Conservation (phyloP, 2,797 vertebrate genomes). For the Prionace glauca region DNA sequence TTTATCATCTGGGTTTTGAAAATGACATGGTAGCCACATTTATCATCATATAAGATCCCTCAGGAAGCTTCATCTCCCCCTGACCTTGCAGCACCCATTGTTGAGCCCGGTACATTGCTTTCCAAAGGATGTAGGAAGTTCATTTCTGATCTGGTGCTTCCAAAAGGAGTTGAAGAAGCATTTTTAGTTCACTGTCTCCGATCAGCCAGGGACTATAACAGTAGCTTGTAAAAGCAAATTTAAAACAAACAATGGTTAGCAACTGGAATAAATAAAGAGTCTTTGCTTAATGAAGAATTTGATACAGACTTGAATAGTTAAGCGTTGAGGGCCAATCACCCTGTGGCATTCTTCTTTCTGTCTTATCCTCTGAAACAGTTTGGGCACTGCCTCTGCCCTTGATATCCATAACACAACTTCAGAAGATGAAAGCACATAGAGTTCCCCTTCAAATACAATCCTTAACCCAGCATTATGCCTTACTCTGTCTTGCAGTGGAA, state of each 20-base stretch:
- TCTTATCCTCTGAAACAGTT: not conserved
- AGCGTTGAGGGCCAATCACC: not conserved
- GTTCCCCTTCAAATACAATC: no score
- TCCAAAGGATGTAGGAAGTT: not conserved
- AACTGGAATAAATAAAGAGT: not conserved
- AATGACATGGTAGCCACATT: not conserved
- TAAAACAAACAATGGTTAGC: not conserved
- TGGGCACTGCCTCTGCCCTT: no score
- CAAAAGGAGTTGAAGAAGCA: not conserved
- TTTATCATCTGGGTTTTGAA: not conserved
- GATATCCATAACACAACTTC: no score
- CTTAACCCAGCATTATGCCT: no score
- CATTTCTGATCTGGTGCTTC: not conserved
- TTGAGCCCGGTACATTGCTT: not conserved
- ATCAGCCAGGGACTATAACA: not conserved
- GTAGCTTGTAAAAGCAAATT: not conserved
- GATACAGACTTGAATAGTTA: not conserved
- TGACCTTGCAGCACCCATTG: not conserved
- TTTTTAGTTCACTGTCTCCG: not conserved
- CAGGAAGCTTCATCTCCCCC: not conserved
- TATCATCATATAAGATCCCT: not conserved
- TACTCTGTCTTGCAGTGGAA: not conserved
- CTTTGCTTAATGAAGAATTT: not conserved
- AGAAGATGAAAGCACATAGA: no score
- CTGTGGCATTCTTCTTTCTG: not conserved